phyloP scores from a whole-genome alignment of 2,888 invertebrate genomes.

The Scelioninae gen. 2 region DNA sequence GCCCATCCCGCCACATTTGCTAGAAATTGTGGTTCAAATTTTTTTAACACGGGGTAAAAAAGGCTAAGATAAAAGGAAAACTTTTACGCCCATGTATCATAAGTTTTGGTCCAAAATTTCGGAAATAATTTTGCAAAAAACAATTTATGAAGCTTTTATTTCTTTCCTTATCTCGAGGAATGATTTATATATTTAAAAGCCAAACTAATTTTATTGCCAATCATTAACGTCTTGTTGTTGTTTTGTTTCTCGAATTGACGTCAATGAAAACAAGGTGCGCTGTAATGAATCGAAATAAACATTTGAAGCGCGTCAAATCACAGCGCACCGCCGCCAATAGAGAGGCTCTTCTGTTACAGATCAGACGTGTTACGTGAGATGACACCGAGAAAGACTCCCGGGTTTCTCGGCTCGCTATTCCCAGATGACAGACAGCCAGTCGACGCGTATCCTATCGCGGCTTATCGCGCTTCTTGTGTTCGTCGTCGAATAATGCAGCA shows the following conservation, averaged over 20 bases:
- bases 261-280: slow-evolving; percentile 48
- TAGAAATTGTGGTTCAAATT: no score
- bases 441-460: slow-evolving; percentile 52
- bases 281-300: slow-evolving; percentile 49
- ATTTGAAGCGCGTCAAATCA: slow-evolving; percentile 45
- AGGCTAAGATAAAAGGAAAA: no score
- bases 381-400: slow-evolving; percentile 58
- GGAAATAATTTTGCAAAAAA: no score
- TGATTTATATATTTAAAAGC: no score
- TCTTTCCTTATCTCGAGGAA: no score
- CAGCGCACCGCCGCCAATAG: slow-evolving; percentile 24
- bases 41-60: no score
- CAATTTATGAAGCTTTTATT: no score
- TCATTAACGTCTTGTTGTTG: no score
- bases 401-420: slow-evolving; percentile 58
- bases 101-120: no score
- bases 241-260: slow-evolving; percentile 39
- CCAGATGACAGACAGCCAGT: slow-evolving; percentile 58
- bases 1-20: no score
- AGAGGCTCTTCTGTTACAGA: slow-evolving; percentile 59
- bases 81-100: no score
- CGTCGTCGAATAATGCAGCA: slow-evolving; percentile 56
- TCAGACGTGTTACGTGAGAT: slow-evolving; percentile 61
- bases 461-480: slow-evolving; percentile 59
- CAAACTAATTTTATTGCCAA: no score